Percentiles rank a stretch among this genome's conserved stretches.
These are phyloP conservation scores for Pelosia muscerda DNA, from an alignment of 2,888 invertebrate genomes.

Conservation along the genomic window DNA sequence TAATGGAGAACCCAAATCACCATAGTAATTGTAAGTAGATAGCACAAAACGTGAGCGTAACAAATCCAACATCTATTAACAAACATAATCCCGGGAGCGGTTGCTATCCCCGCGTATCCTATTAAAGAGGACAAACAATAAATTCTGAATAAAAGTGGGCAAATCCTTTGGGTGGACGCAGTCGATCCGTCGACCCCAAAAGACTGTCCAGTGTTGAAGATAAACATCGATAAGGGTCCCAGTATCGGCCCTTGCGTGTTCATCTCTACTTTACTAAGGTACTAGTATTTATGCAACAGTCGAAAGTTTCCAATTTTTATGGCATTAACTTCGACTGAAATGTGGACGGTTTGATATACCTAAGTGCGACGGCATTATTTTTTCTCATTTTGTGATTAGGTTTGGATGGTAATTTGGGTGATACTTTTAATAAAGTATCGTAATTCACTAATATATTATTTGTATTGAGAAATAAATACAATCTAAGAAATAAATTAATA, in stretches of 20 bases:
- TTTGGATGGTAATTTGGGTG: background rate
- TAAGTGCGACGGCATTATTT: constrained; percentile 35
- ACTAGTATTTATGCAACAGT: constrained; percentile 51
- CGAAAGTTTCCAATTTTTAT: constrained; percentile 49
- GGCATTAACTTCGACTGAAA: constrained; percentile 46
- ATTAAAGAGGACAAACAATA: constrained; percentile 64
- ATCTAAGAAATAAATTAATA: background rate
- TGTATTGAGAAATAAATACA: background rate
- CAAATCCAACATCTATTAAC: constrained; percentile 52
- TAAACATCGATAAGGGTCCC: constrained; percentile 56
- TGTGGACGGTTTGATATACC: constrained; percentile 39
- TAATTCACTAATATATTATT: background rate
- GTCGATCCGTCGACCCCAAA: constrained; percentile 53
- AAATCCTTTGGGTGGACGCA: constrained; percentile 58
- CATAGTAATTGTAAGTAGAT: constrained; percentile 15
- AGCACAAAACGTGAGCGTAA: constrained; percentile 32
- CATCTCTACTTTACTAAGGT: constrained; percentile 48
- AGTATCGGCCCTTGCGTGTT: constrained; percentile 41
- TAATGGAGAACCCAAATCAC: constrained; percentile 18
- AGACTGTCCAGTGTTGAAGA: constrained; percentile 53
- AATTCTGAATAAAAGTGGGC: constrained; percentile 67
- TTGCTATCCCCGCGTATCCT: constrained; percentile 51
- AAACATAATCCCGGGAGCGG: constrained; percentile 50
- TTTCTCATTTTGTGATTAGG: background rate
- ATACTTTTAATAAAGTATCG: background rate